These are phyloP conservation scores for Puma concolor DNA, from an alignment of 2,113 vertebrate genomes.

Conservation along the genomic window DNA sequence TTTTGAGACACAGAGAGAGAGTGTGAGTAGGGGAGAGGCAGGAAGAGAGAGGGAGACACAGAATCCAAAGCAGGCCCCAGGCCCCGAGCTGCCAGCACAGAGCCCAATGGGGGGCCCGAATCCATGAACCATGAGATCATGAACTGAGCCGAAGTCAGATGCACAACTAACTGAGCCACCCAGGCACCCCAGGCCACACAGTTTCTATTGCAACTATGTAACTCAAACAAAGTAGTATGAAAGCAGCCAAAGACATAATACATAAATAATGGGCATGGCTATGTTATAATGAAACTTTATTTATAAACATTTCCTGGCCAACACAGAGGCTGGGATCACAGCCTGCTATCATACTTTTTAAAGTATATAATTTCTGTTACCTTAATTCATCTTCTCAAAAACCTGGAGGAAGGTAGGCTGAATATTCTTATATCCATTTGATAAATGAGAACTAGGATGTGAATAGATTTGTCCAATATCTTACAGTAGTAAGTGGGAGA, in stretches of 20 bases:
- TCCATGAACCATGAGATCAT: too few relatives aligned
- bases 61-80: too few relatives aligned
- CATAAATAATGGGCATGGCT: not conserved
- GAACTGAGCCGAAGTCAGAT: too few relatives aligned
- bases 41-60: too few relatives aligned
- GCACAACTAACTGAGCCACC: too few relatives aligned
- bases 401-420: not conserved
- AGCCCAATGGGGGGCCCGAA: too few relatives aligned
- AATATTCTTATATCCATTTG: not conserved
- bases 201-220: not conserved
- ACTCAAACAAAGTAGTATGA: not conserved
- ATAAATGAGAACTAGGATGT: not conserved
- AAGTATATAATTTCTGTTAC: not conserved
- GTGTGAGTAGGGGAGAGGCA: too few relatives aligned
- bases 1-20: too few relatives aligned
- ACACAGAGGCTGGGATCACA: not conserved
- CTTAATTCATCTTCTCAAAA: not conserved
- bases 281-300: not conserved
- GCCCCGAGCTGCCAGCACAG: too few relatives aligned
- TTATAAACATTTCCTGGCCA: not conserved
- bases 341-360: not conserved
- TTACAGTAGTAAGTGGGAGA: not conserved
- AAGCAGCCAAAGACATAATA: not conserved
- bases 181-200: not conserved
- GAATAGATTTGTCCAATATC: not conserved